A percentile compares a stretch with the other conserved stretches of the same genome.
Conservation (phyloP, 2,888 invertebrate genomes). For the Ypsolopha sequella region DNA sequence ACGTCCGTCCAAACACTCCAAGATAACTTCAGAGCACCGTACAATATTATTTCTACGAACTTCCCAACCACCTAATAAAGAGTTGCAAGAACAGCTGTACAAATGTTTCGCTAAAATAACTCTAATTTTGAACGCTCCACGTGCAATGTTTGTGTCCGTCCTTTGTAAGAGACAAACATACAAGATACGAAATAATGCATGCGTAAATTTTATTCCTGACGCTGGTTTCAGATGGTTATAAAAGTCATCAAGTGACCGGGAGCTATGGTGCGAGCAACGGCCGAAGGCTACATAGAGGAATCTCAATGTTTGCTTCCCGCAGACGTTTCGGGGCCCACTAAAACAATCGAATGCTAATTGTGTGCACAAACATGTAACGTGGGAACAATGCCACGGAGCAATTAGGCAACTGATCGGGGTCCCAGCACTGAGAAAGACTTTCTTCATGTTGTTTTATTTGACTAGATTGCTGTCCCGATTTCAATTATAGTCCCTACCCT, state of each 20-base stretch:
- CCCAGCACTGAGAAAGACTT: neutral
- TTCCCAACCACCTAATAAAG: constrained; percentile 47
- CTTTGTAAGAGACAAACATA: constrained; percentile 2
- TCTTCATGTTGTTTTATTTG: neutral
- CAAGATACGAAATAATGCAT: constrained; percentile 16
- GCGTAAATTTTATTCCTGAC: constrained; percentile 12
- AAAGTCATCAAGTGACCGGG: constrained; percentile 1
- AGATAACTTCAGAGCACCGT: constrained; percentile 56
- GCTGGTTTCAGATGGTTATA: constrained; percentile 2
- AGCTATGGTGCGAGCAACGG: constrained; percentile 4
- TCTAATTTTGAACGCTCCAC: constrained; percentile 14
- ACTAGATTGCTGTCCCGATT: neutral
- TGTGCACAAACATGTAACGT: constrained; percentile 64
- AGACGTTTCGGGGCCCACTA: constrained; percentile 62
- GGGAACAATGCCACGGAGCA: constrained; percentile 62
- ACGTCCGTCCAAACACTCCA: constrained; percentile 6
- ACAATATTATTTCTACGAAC: constrained; percentile 63
- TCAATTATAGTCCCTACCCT: constrained; percentile 18
- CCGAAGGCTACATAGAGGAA: constrained; percentile 21
- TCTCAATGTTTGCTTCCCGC: constrained; percentile 54
- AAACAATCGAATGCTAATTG: constrained; percentile 70
- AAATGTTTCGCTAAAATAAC: constrained; percentile 9
- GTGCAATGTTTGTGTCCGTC: constrained; percentile 1
- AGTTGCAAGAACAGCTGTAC: constrained; percentile 40
- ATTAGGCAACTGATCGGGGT: constrained; percentile 27